A percentile compares a stretch with the other conserved stretches of the same genome.
Conservation (phyloP, 2,797 vertebrate genomes). For the Scyliorhinus canicula region DNA sequence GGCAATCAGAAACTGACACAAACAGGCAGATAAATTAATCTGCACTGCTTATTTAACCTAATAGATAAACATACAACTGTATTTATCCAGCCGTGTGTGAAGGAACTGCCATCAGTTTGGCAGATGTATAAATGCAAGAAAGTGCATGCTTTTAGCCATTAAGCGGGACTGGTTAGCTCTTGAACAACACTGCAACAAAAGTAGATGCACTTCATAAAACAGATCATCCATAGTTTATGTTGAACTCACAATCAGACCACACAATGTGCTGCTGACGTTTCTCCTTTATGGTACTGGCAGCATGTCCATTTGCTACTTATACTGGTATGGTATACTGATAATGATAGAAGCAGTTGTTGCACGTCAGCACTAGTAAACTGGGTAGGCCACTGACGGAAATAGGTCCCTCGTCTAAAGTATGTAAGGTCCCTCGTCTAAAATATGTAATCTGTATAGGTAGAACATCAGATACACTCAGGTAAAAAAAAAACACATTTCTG, state of each 20-base stretch:
- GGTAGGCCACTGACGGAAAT: not conserved
- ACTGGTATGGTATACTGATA: not conserved
- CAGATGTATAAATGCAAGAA: not conserved
- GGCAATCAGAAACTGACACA: not conserved
- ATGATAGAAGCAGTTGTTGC: not conserved
- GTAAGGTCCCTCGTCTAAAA: not conserved
- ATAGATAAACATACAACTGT: not conserved
- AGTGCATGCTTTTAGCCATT: not conserved
- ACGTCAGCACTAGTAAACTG: not conserved
- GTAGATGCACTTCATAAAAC: not conserved
- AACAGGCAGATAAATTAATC: not conserved
- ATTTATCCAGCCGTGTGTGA: not conserved
- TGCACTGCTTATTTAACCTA: not conserved
- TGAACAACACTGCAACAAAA: not conserved
- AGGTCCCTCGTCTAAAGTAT: not conserved
- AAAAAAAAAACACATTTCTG: no score
- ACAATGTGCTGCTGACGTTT: not conserved
- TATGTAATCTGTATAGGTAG: not conserved
- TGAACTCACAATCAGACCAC: not conserved
- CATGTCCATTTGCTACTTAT: not conserved
- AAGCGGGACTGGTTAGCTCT: not conserved
- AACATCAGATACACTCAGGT: no score
- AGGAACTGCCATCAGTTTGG: not conserved
- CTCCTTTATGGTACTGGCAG: not conserved
- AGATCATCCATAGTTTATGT: not conserved